phyloP scores from a whole-genome alignment of 2,113 vertebrate genomes.

The Addax nasomaculatus region DNA sequence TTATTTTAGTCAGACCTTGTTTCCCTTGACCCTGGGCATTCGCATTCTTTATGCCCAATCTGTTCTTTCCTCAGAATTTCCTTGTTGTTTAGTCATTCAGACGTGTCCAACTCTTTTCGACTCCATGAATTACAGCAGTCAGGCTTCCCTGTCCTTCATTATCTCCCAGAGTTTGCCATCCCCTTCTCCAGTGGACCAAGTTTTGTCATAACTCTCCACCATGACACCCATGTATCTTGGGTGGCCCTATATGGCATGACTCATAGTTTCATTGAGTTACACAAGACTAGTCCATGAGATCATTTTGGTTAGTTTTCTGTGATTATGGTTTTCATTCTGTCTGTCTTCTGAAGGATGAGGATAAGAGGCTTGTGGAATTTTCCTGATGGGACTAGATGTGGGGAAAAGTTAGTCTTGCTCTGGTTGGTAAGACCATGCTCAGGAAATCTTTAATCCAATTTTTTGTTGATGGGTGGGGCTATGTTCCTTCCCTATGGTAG shows the following conservation, averaged over 20 bases:
- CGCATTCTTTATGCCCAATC: neutral
- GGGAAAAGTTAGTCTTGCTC: neutral
- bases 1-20: neutral
- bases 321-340: neutral
- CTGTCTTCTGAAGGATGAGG: neutral
- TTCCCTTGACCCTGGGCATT: neutral
- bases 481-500: neutral
- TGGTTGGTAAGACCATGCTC: neutral
- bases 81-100: neutral
- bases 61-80: neutral
- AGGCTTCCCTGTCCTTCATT: neutral
- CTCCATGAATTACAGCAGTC: neutral
- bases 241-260: neutral
- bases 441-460: neutral
- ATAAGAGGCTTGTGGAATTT: neutral
- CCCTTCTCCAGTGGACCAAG: neutral
- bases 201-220: neutral
- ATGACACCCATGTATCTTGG: neutral
- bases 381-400: neutral
- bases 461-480: neutral
- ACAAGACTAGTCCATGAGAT: neutral
- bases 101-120: neutral
- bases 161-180: neutral
- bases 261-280: neutral
- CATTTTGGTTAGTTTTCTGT: neutral